Conservation (phyloP, 1,140 invertebrate species). For the Callitettix versicolor region DNA sequence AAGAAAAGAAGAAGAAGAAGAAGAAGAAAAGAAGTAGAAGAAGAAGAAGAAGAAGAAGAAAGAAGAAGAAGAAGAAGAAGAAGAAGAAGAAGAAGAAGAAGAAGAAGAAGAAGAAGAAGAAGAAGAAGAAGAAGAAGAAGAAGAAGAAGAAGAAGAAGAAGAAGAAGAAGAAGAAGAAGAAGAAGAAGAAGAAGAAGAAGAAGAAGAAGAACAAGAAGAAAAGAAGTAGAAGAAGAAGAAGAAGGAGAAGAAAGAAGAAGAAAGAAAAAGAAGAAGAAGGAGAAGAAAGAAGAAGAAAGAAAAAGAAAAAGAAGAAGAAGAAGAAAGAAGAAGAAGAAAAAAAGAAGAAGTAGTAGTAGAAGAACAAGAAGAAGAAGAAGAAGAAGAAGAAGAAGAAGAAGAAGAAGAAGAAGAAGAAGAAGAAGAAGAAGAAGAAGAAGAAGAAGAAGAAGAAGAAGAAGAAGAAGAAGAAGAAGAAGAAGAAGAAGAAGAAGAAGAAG, state of each 20-base stretch:
- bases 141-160: not conserved
- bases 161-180: not conserved
- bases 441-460: no score
- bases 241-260: not conserved
- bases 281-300: not conserved
- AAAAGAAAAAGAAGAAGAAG: not conserved
- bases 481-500: no score
- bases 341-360: not conserved
- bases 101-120: not conserved
- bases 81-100: not conserved
- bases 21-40: not conserved
- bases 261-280: not conserved
- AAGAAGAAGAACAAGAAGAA: not conserved
- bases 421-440: not conserved
- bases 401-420: not conserved
- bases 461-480: not conserved
- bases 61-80: not conserved
- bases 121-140: not conserved
- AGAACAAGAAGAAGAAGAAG: not conserved
- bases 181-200: not conserved
- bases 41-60: not conserved
- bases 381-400: not conserved
- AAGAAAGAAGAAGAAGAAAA: not conserved
- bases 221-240: not conserved
- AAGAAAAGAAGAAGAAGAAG: no score